These are phyloP conservation scores for Elgaria multicarinata DNA, from an alignment of 2,113 vertebrate species.

Conservation along the genomic window DNA sequence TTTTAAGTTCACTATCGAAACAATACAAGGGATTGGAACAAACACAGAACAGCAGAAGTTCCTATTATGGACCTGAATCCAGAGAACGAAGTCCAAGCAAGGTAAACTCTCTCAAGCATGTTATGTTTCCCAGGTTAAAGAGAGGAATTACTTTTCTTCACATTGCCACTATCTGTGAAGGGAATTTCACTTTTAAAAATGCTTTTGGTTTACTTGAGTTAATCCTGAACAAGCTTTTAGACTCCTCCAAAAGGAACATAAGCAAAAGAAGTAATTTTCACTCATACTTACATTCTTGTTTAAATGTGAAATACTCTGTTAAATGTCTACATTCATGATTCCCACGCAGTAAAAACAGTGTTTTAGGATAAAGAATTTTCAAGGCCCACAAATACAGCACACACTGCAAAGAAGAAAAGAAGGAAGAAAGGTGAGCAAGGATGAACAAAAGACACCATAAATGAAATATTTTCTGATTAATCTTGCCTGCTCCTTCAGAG, in stretches of 20 bases:
- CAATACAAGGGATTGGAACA: neutral
- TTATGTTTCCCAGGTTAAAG: neutral
- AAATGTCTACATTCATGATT: slow-evolving; percentile 99
- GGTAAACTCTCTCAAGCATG: neutral
- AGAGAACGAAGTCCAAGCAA: neutral
- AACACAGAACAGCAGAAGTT: neutral
- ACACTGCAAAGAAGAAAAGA: slow-evolving; percentile 82
- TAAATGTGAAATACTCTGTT: slow-evolving; percentile 99
- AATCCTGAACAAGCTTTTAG: neutral
- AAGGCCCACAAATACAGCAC: slow-evolving; percentile 99
- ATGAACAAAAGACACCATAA: neutral
- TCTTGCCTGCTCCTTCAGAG: fast-evolving
- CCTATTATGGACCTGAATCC: neutral
- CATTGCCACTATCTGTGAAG: neutral
- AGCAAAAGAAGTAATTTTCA: slow-evolving; percentile 13
- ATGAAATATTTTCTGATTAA: slow-evolving; percentile 8
- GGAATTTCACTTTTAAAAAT: neutral
- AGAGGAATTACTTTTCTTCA: neutral
- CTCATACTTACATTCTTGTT: slow-evolving; percentile 97
- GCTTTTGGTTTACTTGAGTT: neutral
- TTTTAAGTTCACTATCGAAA: neutral
- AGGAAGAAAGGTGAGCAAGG: neutral
- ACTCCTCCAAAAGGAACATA: neutral
- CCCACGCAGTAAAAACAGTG: slow-evolving; percentile 99
- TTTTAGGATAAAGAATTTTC: slow-evolving; percentile 99